Evolutionary conservation across 1,140 invertebrate species (phyloP).

Genomic region (Aphelenchoides besseyi): DNA sequence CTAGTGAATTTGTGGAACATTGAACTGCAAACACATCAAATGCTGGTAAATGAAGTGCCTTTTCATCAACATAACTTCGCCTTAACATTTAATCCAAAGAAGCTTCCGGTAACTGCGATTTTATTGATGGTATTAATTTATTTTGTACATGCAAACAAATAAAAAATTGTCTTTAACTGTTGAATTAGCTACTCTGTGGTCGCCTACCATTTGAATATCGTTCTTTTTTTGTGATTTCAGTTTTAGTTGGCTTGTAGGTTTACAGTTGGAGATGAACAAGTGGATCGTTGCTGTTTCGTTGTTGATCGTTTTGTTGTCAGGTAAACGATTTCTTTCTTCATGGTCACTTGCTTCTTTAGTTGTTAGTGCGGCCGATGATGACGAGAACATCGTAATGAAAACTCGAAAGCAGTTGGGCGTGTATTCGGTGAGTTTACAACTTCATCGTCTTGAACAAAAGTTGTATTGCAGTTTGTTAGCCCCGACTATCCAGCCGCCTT

Average conservation of each 20-base stretch:
- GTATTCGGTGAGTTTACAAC: conserved; percentile 11
- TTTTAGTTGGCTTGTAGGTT: neutral
- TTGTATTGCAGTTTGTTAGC: conserved; percentile 38
- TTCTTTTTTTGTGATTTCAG: conserved; percentile 11
- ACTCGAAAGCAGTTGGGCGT: conserved; percentile 24
- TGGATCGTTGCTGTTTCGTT: neutral
- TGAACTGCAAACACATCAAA: neutral
- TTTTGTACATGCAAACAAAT: too few relatives aligned
- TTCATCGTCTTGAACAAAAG: neutral
- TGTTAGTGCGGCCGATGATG: conserved; percentile 15
- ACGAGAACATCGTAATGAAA: neutral
- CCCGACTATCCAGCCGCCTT: conserved; percentile 59
- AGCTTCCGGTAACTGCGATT: neutral
- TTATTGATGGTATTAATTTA: too few relatives aligned
- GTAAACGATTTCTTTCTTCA: neutral
- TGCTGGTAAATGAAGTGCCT: neutral
- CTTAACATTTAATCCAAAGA: neutral
- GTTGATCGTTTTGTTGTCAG: neutral
- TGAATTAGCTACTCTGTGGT: too few relatives aligned
- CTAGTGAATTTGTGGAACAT: neutral
- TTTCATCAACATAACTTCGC: too few relatives aligned
- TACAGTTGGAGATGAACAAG: neutral
- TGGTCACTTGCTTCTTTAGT: neutral
- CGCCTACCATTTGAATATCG: conserved; percentile 12
- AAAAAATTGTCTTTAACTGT: too few relatives aligned